A percentile compares a stretch with the other conserved stretches of the same genome.
Evolutionary conservation across 2,888 invertebrate species (phyloP).

Genomic region (Limnephilus rhombicus): DNA sequence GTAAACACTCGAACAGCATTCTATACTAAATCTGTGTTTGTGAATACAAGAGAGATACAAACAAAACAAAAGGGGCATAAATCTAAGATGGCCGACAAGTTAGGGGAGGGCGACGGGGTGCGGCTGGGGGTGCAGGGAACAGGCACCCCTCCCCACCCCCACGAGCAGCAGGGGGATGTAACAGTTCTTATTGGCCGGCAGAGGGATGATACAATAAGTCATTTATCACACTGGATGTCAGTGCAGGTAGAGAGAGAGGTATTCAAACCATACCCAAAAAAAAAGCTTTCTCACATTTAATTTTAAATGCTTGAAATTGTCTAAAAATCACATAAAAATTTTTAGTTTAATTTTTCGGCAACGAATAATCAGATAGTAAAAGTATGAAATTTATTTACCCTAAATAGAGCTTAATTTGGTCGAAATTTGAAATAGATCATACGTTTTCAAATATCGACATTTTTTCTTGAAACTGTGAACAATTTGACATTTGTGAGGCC

Average conservation of each 20-base stretch:
- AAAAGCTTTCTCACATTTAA: not conserved
- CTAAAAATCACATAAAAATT: not conserved
- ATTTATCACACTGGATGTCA: conserved; percentile 65
- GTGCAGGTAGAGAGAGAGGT: conserved; percentile 26
- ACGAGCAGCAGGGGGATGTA: conserved; percentile 43
- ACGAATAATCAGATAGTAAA: not conserved
- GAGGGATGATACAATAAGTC: conserved; percentile 66
- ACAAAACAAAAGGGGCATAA: conserved; percentile 63
- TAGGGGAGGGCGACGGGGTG: conserved; percentile 11
- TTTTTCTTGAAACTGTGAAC: no score
- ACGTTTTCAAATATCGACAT: no score
- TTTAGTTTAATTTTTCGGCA: not conserved
- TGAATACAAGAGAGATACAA: conserved; percentile 46
- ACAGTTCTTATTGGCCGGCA: conserved; percentile 63
- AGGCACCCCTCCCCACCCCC: not conserved
- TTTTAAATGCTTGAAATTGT: not conserved
- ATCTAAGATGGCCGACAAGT: conserved; percentile 65
- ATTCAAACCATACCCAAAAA: not conserved
- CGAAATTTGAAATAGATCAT: no score
- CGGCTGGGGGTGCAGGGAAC: conserved; percentile 13
- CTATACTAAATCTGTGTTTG: conserved; percentile 26
- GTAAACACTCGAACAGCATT: conserved; percentile 27
- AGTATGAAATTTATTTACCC: no score
- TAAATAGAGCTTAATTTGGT: no score
- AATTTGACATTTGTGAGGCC: no score